Base-by-base conservation (phyloP, 1,140 invertebrate genomes). In the Cyclargus thomasi region DNA sequence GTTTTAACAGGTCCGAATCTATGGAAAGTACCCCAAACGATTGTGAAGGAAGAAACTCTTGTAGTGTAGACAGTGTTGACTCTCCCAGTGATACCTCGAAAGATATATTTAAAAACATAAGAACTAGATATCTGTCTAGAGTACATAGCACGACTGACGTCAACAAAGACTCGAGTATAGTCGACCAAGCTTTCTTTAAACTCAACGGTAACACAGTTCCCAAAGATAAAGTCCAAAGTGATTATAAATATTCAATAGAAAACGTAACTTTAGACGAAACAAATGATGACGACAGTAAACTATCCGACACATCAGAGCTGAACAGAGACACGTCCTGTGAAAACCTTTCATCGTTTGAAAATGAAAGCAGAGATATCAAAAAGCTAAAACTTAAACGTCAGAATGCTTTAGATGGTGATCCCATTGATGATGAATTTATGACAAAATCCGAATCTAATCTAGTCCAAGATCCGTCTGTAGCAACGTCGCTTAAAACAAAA, bases 21-120 rank as follows among this genome's bases (percentile, higher is more conserved):
- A 71, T 80, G 77, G 85, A 86, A 82, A 86, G 77, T 75, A 74
- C 80, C 67, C 69, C 76, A 65, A 75, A 75, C 69, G 67, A 71
- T 78, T 83, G 76, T 18, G 80, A 85, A 62, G 80, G 74, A 65
- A 72, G 53, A 55, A 57, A 77, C 10, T 77, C 71, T 2, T 77
- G 80, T 67, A 74, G 78, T 66, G 73, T 80, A 2, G 80, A 84
- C 64, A 74, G 70, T 47, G 68, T 79, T 16, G 86, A 81, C 55
- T 83, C 82, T 47, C 78, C 78, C 62, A 81, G 76, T 64, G 85
- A 89, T 73, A 82, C 80, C 39, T 74, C 80, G 6, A 83, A 84
- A 71, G 86, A 90, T 21, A 74, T 91, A 29, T 91, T 86, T 74
- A 83, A 80, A 70, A 86, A 78, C 72, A 91, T 90, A 67, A 78